phyloP scores from a whole-genome alignment of 2,113 vertebrate genomes.

The Zosterops borbonicus region DNA sequence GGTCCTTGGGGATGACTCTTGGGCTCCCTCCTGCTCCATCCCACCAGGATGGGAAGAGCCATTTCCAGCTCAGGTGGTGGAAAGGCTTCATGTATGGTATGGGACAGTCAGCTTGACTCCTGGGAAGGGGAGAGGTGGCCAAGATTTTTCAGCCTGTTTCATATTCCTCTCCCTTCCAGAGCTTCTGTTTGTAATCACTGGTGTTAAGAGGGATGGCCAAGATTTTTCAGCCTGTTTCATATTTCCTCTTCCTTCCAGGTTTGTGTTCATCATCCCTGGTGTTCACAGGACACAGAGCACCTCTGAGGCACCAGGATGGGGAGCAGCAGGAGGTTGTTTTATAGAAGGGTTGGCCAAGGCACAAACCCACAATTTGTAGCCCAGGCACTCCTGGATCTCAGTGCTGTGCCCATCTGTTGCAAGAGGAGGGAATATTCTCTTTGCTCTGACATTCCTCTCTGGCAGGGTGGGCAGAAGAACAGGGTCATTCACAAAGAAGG shows the following conservation, averaged over 20 bases:
- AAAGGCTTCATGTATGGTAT: rapidly evolving
- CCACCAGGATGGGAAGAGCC: neutral
- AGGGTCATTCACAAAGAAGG: neutral
- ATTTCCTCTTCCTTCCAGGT: neutral
- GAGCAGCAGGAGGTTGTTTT: neutral
- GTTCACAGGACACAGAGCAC: neutral
- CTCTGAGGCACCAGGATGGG: neutral
- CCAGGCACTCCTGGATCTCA: neutral
- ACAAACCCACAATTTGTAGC: neutral
- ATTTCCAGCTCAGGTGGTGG: neutral
- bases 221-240: neutral
- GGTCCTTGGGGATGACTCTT: neutral
- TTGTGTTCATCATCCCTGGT: neutral
- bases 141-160: neutral
- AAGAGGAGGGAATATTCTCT: neutral
- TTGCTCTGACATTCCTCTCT: neutral
- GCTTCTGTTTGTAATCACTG: neutral
- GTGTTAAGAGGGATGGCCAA: neutral
- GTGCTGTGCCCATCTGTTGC: neutral
- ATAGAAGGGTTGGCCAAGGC: neutral
- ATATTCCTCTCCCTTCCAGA: neutral
- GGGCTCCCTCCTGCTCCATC: neutral
- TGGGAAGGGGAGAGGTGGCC: neutral
- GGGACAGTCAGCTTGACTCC: neutral
- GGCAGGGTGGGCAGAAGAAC: neutral